These are phyloP conservation scores for Ctenomys sociabilis DNA, from an alignment of 2,113 vertebrate species.

Conservation along the genomic window DNA sequence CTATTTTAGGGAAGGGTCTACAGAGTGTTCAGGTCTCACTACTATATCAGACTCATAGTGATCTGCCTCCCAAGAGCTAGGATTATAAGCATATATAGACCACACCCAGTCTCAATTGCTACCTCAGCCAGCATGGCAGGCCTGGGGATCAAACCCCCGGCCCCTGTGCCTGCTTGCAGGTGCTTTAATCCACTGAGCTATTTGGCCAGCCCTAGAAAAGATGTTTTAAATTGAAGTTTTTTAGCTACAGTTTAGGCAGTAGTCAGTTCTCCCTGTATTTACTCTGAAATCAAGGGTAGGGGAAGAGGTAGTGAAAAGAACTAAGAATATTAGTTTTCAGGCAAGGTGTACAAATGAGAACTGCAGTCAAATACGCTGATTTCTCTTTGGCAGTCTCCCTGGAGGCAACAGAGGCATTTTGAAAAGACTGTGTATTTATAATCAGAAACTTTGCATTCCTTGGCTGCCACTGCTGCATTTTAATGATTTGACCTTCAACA, in stretches of 20 bases:
- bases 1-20: too few species aligned
- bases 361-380: neutral
- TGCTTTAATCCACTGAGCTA: too few species aligned
- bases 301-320: neutral
- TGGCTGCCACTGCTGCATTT: neutral
- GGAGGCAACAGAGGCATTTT: neutral
- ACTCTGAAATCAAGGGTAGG: neutral
- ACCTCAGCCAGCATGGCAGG: too few species aligned
- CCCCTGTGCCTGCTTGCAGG: too few species aligned
- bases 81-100: too few species aligned
- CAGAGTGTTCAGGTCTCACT: too few species aligned
- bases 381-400: neutral
- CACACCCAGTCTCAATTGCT: too few species aligned
- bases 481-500: neutral
- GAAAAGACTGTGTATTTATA: neutral
- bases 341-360: slow-evolving; percentile 25
- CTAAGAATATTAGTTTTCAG: neutral
- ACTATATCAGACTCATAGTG: too few species aligned
- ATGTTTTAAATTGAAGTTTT: neutral
- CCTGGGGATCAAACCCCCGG: too few species aligned
- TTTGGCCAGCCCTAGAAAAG: too few species aligned
- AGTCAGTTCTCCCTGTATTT: neutral
- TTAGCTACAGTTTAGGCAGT: neutral
- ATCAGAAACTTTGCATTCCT: neutral
- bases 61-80: too few species aligned